Base-by-base conservation (phyloP, 2,888 invertebrate species). In the Diarsia rubi region DNA sequence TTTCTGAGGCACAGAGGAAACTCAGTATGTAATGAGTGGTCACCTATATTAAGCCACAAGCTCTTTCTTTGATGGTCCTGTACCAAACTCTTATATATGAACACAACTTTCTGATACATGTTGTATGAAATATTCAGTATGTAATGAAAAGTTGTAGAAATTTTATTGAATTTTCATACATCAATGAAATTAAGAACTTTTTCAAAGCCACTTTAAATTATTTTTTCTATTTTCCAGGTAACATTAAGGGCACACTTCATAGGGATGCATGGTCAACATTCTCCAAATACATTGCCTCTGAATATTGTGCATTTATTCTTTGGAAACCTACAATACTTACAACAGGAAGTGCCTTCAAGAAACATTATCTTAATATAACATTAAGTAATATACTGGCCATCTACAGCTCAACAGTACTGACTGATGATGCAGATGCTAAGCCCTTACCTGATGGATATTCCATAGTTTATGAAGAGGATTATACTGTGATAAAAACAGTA, bases 241-340 rank as follows among this genome's bases (percentile, higher is more conserved):
- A 90, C 70, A 96, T 96, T 73, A 96, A 96, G 83, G 95, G 96
- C 72, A 96, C 96, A 37, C 89, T 96, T 14, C 96, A 96, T 73
- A 92, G 96, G 90, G 96, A 96, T 90, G 96, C 95, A n/a, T 96
- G 96, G 96, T 91, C 93, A 5, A 89, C 90, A 79, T 96, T 96
- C 80, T 94, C 96, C 44, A 84, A 93, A 71, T 96, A 95, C 77
- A 92, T 96, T 71, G 92, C 94, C 9, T 92, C 96, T 3, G 95
- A 95, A 78, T 93, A 90, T 73, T 95, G 96, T 90, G 95, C 94
- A 3, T 75, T 96, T 64, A 91, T 96, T 9, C 86, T 96, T 66
- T 91, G 90, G 80, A 96, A 92, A 79, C 96, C 96, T 4, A 96
- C 96, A 71, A 94, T 96, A n/a, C 87, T 96, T 14, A 96, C 95